A percentile compares a stretch with the other conserved stretches of the same genome.
These are phyloP conservation scores for Cecropterus lyciades DNA, from an alignment of 1,140 invertebrate genomes.

Conservation along the genomic window DNA sequence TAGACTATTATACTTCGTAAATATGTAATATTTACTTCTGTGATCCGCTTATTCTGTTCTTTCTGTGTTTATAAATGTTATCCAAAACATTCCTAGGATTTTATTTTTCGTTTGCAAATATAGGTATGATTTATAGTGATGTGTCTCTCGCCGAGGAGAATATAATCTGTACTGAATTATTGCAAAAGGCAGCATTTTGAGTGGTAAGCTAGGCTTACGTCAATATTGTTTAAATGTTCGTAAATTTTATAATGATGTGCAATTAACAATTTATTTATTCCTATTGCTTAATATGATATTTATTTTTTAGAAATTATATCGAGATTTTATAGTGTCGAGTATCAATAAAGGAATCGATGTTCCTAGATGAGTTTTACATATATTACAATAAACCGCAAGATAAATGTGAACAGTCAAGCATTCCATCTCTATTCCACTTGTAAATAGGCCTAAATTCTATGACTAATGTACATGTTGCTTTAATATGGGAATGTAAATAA, in stretches of 20 bases:
- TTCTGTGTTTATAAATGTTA: constrained; percentile 66
- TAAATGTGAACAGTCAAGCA: constrained; percentile 77
- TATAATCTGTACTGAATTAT: constrained; percentile 23
- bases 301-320: constrained; percentile 79
- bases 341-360: constrained; percentile 74
- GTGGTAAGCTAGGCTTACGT: constrained; percentile 66
- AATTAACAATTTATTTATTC: constrained; percentile 81
- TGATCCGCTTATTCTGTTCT: constrained; percentile 74
- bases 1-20: constrained; percentile 61
- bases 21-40: constrained; percentile 78
- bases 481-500: constrained; percentile 78
- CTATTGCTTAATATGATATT: constrained; percentile 79
- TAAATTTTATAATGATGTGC: constrained; percentile 76
- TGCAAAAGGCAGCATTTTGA: constrained; percentile 46
- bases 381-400: constrained; percentile 69
- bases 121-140: constrained; percentile 42
- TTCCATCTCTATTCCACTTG: constrained; percentile 83
- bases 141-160: constrained; percentile 54
- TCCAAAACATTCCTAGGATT: constrained; percentile 76
- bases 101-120: constrained; percentile 50
- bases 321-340: constrained; percentile 61
- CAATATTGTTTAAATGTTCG: constrained; percentile 64
- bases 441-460: constrained; percentile 81
- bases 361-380: constrained; percentile 74
- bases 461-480: constrained; percentile 75